A percentile compares a stretch with the other conserved stretches of the same genome.
These are phyloP conservation scores for Bembecia ichneumoniformis DNA, from an alignment of 2,888 invertebrate genomes.

Conservation along the genomic window DNA sequence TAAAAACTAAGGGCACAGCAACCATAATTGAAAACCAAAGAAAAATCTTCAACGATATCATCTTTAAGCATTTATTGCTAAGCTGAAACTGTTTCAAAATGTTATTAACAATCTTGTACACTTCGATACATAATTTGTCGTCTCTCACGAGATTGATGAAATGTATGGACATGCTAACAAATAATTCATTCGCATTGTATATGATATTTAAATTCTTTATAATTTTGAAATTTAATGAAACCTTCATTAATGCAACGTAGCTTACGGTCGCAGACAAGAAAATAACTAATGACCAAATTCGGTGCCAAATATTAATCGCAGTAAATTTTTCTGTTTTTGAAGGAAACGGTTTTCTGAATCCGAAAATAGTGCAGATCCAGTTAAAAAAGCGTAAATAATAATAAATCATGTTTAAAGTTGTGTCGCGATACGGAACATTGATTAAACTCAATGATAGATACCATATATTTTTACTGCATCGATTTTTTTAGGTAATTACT, in stretches of 20 bases:
- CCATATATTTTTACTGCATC: too few relatives aligned
- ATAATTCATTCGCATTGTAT: slow-evolving; percentile 22
- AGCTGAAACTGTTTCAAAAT: slow-evolving; percentile 19
- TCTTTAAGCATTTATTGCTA: slow-evolving; percentile 14
- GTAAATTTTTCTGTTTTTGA: slow-evolving; percentile 2
- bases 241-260: slow-evolving; percentile 13
- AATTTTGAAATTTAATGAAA: slow-evolving; percentile 12
- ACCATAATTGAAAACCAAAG: slow-evolving; percentile 20
- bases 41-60: slow-evolving; percentile 28
- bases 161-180: slow-evolving; percentile 20
- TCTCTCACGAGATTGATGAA: slow-evolving; percentile 16
- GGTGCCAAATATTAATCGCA: slow-evolving; percentile 8
- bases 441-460: too few relatives aligned
- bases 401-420: slow-evolving; percentile 21
- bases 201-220: slow-evolving; percentile 22
- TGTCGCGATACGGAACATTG: not conserved
- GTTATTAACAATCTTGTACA: slow-evolving; percentile 20
- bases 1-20: slow-evolving; percentile 15
- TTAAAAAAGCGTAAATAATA: slow-evolving; percentile 23
- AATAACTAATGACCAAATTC: slow-evolving; percentile 22
- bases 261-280: slow-evolving; percentile 10
- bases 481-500: not conserved
- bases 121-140: slow-evolving; percentile 13
- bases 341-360: slow-evolving; percentile 24
- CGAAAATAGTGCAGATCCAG: slow-evolving; percentile 21